Percentiles rank a stretch among this genome's conserved stretches.
These are phyloP conservation scores for Polietes domitor DNA, from an alignment of 2,888 invertebrate species.

Conservation along the genomic window DNA sequence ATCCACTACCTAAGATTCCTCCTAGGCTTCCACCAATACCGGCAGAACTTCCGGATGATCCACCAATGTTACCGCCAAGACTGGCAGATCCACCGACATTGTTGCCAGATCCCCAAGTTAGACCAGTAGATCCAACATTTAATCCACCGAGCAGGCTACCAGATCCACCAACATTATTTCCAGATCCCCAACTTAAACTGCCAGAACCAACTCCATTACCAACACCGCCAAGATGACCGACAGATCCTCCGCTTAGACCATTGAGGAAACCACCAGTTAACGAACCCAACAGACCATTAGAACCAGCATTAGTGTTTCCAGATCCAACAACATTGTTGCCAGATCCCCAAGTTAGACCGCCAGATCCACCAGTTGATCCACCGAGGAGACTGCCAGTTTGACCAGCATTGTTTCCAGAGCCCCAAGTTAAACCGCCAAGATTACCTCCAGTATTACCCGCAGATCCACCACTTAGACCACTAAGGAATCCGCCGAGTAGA, in stretches of 20 bases:
- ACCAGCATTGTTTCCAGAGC: background rate
- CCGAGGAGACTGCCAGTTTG: background rate
- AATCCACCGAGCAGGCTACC: too few relatives aligned
- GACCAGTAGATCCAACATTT: slow-evolving; percentile 28
- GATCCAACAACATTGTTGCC: too few relatives aligned
- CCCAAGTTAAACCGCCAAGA: too few relatives aligned
- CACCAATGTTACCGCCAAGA: too few relatives aligned
- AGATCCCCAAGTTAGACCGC: slow-evolving; percentile 16
- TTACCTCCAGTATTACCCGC: background rate
- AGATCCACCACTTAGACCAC: background rate
- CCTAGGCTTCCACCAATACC: background rate
- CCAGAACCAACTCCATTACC: background rate
- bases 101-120: background rate
- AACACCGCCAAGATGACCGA: background rate
- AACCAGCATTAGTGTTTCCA: background rate
- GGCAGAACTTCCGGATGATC: too few relatives aligned
- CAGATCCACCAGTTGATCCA: background rate
- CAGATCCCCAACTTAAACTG: too few relatives aligned
- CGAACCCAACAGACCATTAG: background rate
- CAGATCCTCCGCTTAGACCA: background rate
- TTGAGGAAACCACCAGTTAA: too few relatives aligned
- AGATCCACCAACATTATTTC: background rate
- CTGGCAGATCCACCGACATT: background rate
- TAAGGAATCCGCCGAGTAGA: background rate
- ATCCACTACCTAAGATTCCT: too few relatives aligned